Evolutionary conservation across 2,797 vertebrate genomes (phyloP).

Genomic region (Rachycentron canadum): DNA sequence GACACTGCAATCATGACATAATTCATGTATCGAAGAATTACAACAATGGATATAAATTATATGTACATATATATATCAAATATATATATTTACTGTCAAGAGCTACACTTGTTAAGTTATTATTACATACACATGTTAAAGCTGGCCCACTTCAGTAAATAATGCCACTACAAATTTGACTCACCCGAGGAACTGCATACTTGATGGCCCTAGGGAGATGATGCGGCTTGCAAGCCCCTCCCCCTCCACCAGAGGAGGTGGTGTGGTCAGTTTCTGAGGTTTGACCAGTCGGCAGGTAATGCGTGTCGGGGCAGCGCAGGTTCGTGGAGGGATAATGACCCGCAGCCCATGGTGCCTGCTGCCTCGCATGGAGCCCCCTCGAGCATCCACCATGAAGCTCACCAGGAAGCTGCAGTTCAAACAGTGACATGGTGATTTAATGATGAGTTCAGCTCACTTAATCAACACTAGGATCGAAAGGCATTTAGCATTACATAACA

Average conservation of each 20-base stretch:
- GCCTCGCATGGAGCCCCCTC: conserved; percentile 97
- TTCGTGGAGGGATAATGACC: conserved; percentile 94
- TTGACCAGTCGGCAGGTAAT: conserved; percentile 98
- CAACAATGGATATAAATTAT: neutral
- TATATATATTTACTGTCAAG: no score
- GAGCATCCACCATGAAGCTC: conserved; percentile 99
- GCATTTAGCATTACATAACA: conserved; percentile 8
- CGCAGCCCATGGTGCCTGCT: conserved; percentile 95
- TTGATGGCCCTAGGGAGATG: conserved; percentile 94
- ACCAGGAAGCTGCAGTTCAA: conserved; percentile 91
- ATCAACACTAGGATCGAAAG: neutral
- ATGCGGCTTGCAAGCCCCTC: conserved; percentile 96
- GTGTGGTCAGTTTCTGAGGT: conserved; percentile 93
- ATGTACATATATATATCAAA: no score
- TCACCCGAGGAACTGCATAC: conserved; percentile 97
- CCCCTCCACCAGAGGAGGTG: conserved; percentile 94
- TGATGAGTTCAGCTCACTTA: neutral
- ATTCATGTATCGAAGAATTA: neutral
- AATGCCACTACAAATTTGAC: conserved; percentile 35
- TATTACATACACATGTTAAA: neutral
- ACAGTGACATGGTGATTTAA: conserved; percentile 7
- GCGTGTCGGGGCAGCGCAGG: conserved; percentile 94
- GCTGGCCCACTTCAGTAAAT: neutral
- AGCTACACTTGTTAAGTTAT: no score
- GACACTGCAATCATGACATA: conserved; percentile 7